phyloP scores from a whole-genome alignment of 2,113 vertebrate species.

The Thunnus thynnus region DNA sequence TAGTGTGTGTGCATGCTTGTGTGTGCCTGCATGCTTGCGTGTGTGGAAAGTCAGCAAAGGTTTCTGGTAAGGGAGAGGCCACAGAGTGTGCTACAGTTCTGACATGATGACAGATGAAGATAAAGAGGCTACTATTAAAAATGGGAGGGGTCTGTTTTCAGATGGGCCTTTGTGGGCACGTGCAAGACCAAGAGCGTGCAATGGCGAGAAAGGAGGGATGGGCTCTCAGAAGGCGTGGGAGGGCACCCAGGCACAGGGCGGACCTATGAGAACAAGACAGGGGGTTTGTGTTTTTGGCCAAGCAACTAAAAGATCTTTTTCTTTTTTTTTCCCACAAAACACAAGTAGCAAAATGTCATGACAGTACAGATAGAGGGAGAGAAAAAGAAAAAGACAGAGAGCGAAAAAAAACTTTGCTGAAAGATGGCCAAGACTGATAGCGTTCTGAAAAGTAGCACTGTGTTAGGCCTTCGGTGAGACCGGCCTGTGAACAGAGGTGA shows the following conservation, averaged over 20 bases:
- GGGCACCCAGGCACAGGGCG: constrained; percentile 39
- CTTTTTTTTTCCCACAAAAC: constrained; percentile 34
- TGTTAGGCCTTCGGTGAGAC: constrained; percentile 59
- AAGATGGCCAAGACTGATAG: constrained; percentile 80
- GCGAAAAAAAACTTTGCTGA: constrained; percentile 61
- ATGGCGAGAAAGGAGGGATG: constrained; percentile 72
- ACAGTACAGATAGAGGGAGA: constrained; percentile 58
- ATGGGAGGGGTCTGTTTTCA: constrained; percentile 69
- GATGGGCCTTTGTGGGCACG: constrained; percentile 68
- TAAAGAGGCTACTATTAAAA: constrained; percentile 81
- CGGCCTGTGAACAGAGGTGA: constrained; percentile 65
- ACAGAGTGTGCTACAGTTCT: constrained; percentile 62
- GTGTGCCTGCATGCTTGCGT: constrained; percentile 34
- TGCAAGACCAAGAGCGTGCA: constrained; percentile 68
- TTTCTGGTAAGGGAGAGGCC: constrained; percentile 62
- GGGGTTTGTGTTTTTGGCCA: constrained; percentile 41
- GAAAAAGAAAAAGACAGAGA: constrained; percentile 36
- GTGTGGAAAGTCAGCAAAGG: constrained; percentile 56
- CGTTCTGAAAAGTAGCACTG: constrained; percentile 72
- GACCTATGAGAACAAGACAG: constrained; percentile 36
- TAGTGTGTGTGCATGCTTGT: constrained; percentile 3
- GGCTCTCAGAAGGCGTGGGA: constrained; percentile 50
- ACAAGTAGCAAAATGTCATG: constrained; percentile 72
- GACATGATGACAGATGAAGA: constrained; percentile 84
- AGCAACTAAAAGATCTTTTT: constrained; percentile 54